A percentile compares a stretch with the other conserved stretches of the same genome.
Conservation (phyloP, 2,888 invertebrate species). For the Malthinus flaveolus region DNA sequence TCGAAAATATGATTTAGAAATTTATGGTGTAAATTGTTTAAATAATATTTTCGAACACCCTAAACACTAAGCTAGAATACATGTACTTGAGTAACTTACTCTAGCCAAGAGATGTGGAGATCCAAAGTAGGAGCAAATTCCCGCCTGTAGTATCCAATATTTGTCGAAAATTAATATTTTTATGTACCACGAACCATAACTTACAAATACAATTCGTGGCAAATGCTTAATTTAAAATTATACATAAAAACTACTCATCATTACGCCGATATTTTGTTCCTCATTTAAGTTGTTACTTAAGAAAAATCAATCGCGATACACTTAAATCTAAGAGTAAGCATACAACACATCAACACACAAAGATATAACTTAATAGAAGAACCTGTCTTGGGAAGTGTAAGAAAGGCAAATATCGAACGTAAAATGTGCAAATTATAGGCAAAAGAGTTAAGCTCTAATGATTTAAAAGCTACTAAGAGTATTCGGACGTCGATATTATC, state of each 20-base stretch:
- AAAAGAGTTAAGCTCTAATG: too few species aligned
- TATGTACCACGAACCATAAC: constrained; percentile 52
- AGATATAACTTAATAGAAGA: too few species aligned
- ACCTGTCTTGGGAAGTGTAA: too few species aligned
- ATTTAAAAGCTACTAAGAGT: too few species aligned
- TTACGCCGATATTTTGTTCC: background rate
- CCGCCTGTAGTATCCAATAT: constrained; percentile 33
- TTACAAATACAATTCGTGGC: constrained; percentile 56
- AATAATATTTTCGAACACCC: constrained; percentile 17
- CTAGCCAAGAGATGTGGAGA: constrained; percentile 30
- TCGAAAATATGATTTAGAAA: background rate
- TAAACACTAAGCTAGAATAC: constrained; percentile 25
- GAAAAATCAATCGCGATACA: too few species aligned
- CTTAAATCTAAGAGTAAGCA: too few species aligned
- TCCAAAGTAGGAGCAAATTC: constrained; percentile 31
- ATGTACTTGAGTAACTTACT: constrained; percentile 37
- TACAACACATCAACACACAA: too few species aligned
- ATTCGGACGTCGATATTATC: too few species aligned
- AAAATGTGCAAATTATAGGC: too few species aligned
- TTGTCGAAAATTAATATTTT: constrained; percentile 29
- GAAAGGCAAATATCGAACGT: too few species aligned
- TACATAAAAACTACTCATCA: constrained; percentile 23
- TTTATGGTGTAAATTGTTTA: background rate
- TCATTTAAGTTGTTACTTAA: constrained; percentile 6
- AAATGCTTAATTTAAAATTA: constrained; percentile 29